phyloP scores from a whole-genome alignment of 2,113 vertebrate species.

The Nycticryphes semicollaris region DNA sequence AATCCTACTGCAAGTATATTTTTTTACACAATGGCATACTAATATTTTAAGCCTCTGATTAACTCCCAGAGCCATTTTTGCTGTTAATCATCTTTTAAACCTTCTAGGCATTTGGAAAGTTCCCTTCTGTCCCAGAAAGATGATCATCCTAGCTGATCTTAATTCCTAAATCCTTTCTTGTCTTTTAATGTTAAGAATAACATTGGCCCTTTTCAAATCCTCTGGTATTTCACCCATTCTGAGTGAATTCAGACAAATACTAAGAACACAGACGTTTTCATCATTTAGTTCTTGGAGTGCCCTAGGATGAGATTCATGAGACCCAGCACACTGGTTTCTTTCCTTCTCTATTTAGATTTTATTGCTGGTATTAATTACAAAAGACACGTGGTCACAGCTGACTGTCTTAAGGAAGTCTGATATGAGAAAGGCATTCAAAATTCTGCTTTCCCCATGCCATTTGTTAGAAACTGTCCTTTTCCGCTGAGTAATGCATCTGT shows the following conservation, averaged over 20 bases:
- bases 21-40: background rate
- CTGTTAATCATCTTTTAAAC: background rate
- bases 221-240: background rate
- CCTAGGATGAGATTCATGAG: background rate
- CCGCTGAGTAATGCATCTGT: background rate
- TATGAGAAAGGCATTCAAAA: background rate
- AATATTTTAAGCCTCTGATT: constrained; percentile 10
- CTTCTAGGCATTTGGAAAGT: background rate
- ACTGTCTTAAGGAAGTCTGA: background rate
- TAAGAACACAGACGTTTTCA: background rate
- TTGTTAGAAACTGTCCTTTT: background rate
- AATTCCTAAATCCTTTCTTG: background rate
- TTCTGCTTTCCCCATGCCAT: background rate
- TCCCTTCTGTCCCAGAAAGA: background rate
- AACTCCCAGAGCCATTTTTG: background rate
- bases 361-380: background rate
- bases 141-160: background rate
- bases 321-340: background rate
- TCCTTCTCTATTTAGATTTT: background rate
- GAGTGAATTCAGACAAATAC: background rate
- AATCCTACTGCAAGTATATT: background rate
- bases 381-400: background rate
- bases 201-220: background rate
- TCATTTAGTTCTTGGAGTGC: background rate
- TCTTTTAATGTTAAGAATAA: background rate